Percentiles rank a stretch among this genome's conserved stretches.
These are phyloP conservation scores for Aphelinus certus DNA, from an alignment of 1,140 invertebrate genomes.

Conservation along the genomic window DNA sequence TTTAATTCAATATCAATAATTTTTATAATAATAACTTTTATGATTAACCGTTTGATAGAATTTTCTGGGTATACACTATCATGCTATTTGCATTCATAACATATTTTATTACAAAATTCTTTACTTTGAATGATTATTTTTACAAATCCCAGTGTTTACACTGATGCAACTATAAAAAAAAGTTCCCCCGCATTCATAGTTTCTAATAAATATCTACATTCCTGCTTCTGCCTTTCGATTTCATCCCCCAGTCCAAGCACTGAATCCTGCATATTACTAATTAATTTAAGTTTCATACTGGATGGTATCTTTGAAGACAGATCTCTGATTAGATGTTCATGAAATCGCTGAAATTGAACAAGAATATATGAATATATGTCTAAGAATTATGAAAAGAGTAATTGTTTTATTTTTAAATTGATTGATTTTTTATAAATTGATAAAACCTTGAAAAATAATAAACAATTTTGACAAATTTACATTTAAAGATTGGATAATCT, in stretches of 20 bases:
- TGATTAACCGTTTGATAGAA: constrained; percentile 45
- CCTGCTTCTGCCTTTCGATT: not conserved
- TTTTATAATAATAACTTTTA: constrained; percentile 43
- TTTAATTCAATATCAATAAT: constrained; percentile 46
- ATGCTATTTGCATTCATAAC: constrained; percentile 45
- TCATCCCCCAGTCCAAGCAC: too few relatives aligned
- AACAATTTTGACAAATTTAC: too few relatives aligned
- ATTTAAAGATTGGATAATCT: constrained; percentile 11
- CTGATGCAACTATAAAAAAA: constrained; percentile 7
- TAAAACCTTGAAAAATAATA: not conserved
- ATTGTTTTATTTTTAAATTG: too few relatives aligned
- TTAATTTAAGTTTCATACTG: constrained; percentile 85
- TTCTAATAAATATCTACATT: not conserved
- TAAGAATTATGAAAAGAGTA: too few relatives aligned
- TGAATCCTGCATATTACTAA: constrained; percentile 71
- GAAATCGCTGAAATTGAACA: constrained; percentile 73
- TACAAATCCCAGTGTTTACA: constrained; percentile 18
- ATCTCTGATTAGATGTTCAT: constrained; percentile 87
- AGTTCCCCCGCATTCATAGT: not conserved
- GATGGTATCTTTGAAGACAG: constrained; percentile 88
- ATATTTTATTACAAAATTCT: constrained; percentile 49
- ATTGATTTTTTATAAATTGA: not conserved
- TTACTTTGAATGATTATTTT: constrained; percentile 31
- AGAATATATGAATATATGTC: too few relatives aligned
- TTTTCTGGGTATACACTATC: constrained; percentile 40